Evolutionary conservation across 2,888 invertebrate species (phyloP), one percentile per base, ranked within the genome.

Genomic region (Agriopis marginaria): DNA sequence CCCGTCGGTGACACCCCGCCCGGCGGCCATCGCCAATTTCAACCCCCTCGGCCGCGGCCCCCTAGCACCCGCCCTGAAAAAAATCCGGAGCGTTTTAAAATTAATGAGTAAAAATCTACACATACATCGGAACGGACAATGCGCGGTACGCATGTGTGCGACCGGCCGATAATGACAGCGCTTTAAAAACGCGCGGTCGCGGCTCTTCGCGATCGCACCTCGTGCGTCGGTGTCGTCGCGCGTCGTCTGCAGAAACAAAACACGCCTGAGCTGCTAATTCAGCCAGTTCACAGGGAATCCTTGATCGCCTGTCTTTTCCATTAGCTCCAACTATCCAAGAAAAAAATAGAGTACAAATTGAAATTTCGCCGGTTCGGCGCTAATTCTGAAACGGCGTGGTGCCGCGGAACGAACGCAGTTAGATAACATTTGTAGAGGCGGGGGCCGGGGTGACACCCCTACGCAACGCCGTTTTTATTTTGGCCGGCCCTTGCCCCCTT

Each of bases 61-160:
- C 91, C 90, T 88, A 88, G 90, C 91, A 90, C 91, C 93, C 93
- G 89, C 93, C 91, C 93, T 92, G 93, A 92, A 94, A 94, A 94
- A 94, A 94, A 94, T 94, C 94, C 94, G 85, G 92, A 94, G 93
- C 94, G 94, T 94, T 94, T 94, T 94, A 94, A 94, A 94, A 94
- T 94, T 94, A 94, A 94, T 94, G 94, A 94, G 94, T 94, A 94
- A 94, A 94, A 94, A 94, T 94, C 89, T 90, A 94, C 94, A 93
- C 93, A 93, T 92, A 93, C 94, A 91, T 84, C 82, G 83, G 85
- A 84, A 83, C 85, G 87, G 85, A 89, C 91, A 89, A 89, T 87
- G 84, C 80, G 45, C 80, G 45, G 58, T 54, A 50, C 82, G 79
- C 75, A 86, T 87, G 89, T 89, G 92, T 90, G 90, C 82, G 82